Base-by-base conservation (phyloP, 1,140 invertebrate genomes). In the Drosophila bipectinata region DNA sequence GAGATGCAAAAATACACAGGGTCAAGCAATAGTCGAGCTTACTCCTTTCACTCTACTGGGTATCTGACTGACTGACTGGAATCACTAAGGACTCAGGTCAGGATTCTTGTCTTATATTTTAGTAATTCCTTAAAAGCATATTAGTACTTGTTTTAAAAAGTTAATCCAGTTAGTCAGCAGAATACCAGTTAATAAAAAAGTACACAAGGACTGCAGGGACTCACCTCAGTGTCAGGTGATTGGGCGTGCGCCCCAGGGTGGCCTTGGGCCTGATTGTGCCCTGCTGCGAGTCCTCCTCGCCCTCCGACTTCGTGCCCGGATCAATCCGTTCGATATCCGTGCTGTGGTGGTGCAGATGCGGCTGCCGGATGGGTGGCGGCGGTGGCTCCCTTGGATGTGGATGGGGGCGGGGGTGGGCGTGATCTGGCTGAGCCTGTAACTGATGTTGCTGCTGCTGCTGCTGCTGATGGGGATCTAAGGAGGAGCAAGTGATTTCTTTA, bases 201-300 rank as follows among this genome's bases (percentile, higher is more conserved):
- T 2, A 39, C 9, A 24, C 10, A 9, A 10, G n/a, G 3, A 44
- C 4, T n/a, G 12, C 7, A 8, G 3, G 0, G 28, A 66, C 75
- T 72, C 93, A 95, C 94, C 94, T 96, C 91, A 98, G 93, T 81
- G 96, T 98, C 92, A 97, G 94, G 93, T 98, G 97, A 94, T 98
- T 98, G 81, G 97, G 97, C 83, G 97, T 98, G 88, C 95, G 94
- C 75, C 97, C 97, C 91, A 98, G 93, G 91, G 94, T 95, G 91
- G 94, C 94, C 94, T 96, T 96, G 91, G 93, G 92, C 77, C 93
- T 93, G 92, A 92, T 93, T 91, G 93, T 92, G 90, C 94, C 93
- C 92, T 94, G 93, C 90, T 95, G 94, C 41, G 95, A 95, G 87
- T 97, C 96, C 85, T 98, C 97, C 92, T 97, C 96, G 60, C 96